These are phyloP conservation scores for Drosophila insularis DNA, from an alignment of 1,140 invertebrate genomes.

Conservation along the genomic window DNA sequence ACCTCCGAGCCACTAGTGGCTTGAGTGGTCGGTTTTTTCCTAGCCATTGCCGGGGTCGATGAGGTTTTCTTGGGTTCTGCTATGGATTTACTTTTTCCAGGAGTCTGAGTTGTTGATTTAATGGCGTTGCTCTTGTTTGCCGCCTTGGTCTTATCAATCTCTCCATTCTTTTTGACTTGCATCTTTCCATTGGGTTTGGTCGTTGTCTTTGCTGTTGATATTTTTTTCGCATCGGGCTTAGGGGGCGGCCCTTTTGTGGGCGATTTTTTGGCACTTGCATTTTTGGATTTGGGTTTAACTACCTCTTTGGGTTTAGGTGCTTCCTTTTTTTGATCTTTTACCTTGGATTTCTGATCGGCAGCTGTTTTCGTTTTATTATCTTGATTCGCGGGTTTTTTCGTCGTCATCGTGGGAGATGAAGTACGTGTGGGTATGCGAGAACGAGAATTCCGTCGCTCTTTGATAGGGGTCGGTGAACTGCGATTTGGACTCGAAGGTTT, in stretches of 20 bases:
- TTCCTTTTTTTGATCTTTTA: not conserved
- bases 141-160: conserved; percentile 24
- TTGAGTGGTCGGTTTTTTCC: conserved; percentile 32
- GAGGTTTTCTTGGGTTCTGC: conserved; percentile 27
- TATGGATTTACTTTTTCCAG: conserved; percentile 23
- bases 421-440: conserved; percentile 68
- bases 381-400: conserved; percentile 32
- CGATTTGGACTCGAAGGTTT: conserved; percentile 64
- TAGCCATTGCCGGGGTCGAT: conserved; percentile 9
- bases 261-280: conserved; percentile 80
- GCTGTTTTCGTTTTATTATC: conserved; percentile 43
- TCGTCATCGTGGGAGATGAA: not conserved
- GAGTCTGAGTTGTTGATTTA: conserved; percentile 17
- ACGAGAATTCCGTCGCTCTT: conserved; percentile 49
- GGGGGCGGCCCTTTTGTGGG: conserved; percentile 29
- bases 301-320: conserved; percentile 6
- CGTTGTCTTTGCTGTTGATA: conserved; percentile 9
- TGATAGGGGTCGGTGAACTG: not conserved
- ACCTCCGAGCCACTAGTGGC: not conserved
- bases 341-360: conserved; percentile 24
- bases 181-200: conserved; percentile 14
- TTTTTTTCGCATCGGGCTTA: conserved; percentile 21
- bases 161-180: conserved; percentile 14
- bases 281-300: conserved; percentile 46
- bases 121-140: conserved; percentile 38